These are phyloP conservation scores for Sminthurides aquaticus DNA, from an alignment of 2,888 invertebrate genomes.

Conservation along the genomic window DNA sequence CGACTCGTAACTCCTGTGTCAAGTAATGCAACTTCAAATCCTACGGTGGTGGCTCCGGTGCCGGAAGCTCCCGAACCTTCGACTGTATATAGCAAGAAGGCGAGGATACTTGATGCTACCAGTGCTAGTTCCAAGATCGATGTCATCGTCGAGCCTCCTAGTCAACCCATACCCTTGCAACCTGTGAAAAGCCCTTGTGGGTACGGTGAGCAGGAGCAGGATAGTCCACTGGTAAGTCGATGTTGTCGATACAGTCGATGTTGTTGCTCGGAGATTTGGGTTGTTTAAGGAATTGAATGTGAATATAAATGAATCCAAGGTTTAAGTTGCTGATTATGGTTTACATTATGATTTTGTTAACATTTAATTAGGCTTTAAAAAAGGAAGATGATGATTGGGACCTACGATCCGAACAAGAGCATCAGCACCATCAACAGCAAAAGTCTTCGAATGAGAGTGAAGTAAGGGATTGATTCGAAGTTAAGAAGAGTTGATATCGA, in stretches of 20 bases:
- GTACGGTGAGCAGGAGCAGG: constrained; percentile 27
- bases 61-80: constrained; percentile 27
- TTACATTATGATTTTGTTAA: no score
- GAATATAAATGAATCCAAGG: no score
- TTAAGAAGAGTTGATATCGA: not conserved
- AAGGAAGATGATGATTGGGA: constrained; percentile 75
- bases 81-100: constrained; percentile 39
- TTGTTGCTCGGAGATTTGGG: no score
- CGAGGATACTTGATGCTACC: constrained; percentile 34
- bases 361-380: constrained; percentile 82
- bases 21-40: constrained; percentile 1
- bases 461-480: not conserved
- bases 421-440: constrained; percentile 12
- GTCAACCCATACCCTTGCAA: constrained; percentile 8
- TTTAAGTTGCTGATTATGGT: no score
- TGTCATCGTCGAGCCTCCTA: constrained; percentile 9
- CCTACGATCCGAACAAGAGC: constrained; percentile 13
- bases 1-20: constrained; percentile 12
- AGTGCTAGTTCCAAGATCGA: constrained; percentile 12
- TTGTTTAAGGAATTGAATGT: no score
- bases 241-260: no score
- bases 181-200: constrained; percentile 15
- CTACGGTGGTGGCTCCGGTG: constrained; percentile 14
- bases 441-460: constrained; percentile 20
- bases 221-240: constrained; percentile 31